Conservation (phyloP, 2,888 invertebrate genomes). For the Mesopsocus fuscifrons region DNA sequence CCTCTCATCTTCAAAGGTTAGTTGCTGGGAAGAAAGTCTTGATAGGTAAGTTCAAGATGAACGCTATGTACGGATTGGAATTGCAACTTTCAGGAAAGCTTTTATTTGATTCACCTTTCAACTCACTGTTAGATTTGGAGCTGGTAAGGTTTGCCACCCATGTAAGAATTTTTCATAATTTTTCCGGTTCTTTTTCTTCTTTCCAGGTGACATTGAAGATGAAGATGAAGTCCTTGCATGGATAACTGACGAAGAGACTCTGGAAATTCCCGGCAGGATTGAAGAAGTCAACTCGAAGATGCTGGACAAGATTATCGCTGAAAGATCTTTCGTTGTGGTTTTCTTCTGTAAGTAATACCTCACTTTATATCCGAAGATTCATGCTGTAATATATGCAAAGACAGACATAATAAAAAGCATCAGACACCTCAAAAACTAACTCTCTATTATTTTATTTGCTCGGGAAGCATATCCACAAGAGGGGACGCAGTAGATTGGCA, state of each 20-base stretch:
- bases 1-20: conserved; percentile 57
- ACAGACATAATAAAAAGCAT: not conserved
- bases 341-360: conserved; percentile 63
- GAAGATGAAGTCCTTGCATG: conserved; percentile 82
- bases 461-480: too few relatives aligned
- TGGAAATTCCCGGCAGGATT: conserved; percentile 81
- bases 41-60: too few relatives aligned
- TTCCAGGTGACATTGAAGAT: conserved; percentile 61
- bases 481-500: too few relatives aligned
- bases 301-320: conserved; percentile 74
- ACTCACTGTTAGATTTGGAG: not conserved
- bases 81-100: too few relatives aligned
- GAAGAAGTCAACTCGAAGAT: conserved; percentile 81
- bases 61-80: too few relatives aligned
- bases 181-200: conserved; percentile 11
- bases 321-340: conserved; percentile 76
- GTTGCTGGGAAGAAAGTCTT: conserved; percentile 3
- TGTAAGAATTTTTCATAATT: conserved; percentile 1
- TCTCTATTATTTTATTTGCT: conserved; percentile 1
- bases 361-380: conserved; percentile 4
- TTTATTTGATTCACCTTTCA: too few relatives aligned
- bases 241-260: conserved; percentile 76
- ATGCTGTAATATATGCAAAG: not conserved
- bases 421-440: not conserved
- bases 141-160: not conserved